Evolutionary conservation across 2,113 vertebrate species (phyloP).

Genomic region (Misgurnus anguillicaudatus): DNA sequence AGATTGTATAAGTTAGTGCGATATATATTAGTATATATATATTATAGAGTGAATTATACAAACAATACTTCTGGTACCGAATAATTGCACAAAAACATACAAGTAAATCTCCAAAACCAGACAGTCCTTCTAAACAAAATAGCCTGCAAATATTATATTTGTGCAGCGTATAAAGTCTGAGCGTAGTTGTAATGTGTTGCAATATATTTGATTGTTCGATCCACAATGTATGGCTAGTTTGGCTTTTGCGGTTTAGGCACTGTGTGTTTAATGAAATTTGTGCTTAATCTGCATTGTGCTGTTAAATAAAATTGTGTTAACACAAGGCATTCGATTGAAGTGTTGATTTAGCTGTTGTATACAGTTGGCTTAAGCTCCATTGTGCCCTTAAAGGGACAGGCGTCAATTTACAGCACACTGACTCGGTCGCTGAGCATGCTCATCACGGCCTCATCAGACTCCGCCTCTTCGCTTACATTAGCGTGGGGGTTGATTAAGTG

Average conservation of each 20-base stretch:
- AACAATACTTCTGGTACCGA: conserved; percentile 31
- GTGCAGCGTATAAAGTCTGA: neutral
- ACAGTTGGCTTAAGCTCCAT: conserved; percentile 36
- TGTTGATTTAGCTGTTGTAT: conserved; percentile 13
- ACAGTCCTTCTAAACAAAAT: neutral
- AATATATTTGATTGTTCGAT: conserved; percentile 9
- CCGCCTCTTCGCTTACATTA: conserved; percentile 70
- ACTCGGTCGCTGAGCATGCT: conserved; percentile 92
- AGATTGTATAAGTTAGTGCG: conserved; percentile 1
- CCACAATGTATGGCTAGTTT: conserved; percentile 22
- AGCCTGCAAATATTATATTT: conserved; percentile 5
- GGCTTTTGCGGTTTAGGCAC: conserved; percentile 42
- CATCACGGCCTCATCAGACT: conserved; percentile 84
- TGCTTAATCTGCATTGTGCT: conserved; percentile 3
- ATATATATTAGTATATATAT: neutral
- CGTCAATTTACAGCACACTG: conserved; percentile 87
- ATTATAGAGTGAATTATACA: conserved; percentile 8
- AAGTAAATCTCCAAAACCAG: neutral
- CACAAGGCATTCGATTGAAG: conserved; percentile 17
- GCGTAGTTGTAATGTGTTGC: neutral
- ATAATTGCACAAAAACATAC: neutral
- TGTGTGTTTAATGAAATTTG: conserved; percentile 20
- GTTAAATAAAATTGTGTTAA: conserved; percentile 35
- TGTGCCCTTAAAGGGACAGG: conserved; percentile 42
- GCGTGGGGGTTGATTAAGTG: conserved; percentile 76